Evolutionary conservation across 2,888 invertebrate species (phyloP).

Genomic region (Dasypogon diadema): DNA sequence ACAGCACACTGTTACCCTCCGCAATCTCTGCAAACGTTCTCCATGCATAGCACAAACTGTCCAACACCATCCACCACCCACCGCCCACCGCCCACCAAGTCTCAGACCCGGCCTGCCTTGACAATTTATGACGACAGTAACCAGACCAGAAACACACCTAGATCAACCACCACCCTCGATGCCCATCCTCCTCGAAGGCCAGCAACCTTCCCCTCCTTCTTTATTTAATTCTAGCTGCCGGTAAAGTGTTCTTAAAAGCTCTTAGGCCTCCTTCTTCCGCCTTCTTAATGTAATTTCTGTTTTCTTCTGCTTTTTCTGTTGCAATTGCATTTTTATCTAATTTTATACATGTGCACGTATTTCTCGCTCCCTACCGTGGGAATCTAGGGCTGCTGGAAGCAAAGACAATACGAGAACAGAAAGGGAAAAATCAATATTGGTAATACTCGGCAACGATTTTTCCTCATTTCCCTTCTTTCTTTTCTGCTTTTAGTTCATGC

Average conservation of each 20-base stretch:
- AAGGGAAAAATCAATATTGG: constrained; percentile 46
- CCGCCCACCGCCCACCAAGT: background rate
- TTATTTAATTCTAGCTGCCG: constrained; percentile 22
- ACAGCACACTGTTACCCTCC: constrained; percentile 13
- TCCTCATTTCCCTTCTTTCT: constrained; percentile 9
- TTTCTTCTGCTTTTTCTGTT: constrained; percentile 33
- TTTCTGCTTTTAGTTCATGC: background rate
- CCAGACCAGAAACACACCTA: constrained; percentile 25
- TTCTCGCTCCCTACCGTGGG: background rate
- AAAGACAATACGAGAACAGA: constrained; percentile 38
- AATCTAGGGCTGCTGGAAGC: background rate
- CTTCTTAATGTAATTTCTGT: constrained; percentile 20
- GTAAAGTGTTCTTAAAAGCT: constrained; percentile 19
- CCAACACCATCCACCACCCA: background rate
- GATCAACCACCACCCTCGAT: background rate
- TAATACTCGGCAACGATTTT: constrained; percentile 37
- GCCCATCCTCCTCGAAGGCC: constrained; percentile 12
- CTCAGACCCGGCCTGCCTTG: background rate
- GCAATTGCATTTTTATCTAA: constrained; percentile 46
- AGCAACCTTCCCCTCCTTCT: constrained; percentile 25
- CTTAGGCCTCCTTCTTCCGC: constrained; percentile 2
- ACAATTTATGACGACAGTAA: constrained; percentile 35
- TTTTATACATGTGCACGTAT: background rate
- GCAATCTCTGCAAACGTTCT: background rate
- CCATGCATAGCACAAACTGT: background rate